A percentile compares a stretch with the other conserved stretches of the same genome.
Conservation (phyloP, 2,888 invertebrate species). For the Philereme vetulata region DNA sequence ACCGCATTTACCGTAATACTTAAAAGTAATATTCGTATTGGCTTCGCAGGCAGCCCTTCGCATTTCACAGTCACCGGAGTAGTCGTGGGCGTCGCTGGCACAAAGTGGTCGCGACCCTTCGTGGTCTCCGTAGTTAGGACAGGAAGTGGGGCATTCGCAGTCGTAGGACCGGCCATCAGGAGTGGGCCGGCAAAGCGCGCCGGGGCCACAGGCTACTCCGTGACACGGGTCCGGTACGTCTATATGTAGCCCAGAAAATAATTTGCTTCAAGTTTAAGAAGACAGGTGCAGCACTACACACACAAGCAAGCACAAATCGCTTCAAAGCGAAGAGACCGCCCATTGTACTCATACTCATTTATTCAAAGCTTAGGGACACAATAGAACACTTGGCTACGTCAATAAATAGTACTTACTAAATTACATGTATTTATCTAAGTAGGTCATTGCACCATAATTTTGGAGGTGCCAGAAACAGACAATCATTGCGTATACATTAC, state of each 20-base stretch:
- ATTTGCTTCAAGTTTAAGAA: too few relatives aligned
- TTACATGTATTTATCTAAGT: too few relatives aligned
- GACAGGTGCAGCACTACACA: too few relatives aligned
- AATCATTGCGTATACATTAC: too few relatives aligned
- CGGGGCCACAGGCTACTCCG: conserved; percentile 90
- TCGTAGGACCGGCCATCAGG: conserved; percentile 88
- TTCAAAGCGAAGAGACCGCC: too few relatives aligned
- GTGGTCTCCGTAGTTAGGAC: conserved; percentile 93
- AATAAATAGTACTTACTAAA: too few relatives aligned
- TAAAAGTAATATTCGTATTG: conserved; percentile 89
- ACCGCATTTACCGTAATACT: conserved; percentile 95
- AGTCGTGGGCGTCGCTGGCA: conserved; percentile 92
- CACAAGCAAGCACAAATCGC: too few relatives aligned
- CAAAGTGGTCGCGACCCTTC: conserved; percentile 91
- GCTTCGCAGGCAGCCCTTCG: conserved; percentile 90
- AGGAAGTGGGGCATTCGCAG: conserved; percentile 91
- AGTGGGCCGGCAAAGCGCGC: conserved; percentile 88
- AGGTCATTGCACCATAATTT: too few relatives aligned
- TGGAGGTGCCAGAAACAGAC: too few relatives aligned
- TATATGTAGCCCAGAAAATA: conserved; percentile 33
- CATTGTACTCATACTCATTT: too few relatives aligned
- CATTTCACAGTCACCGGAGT: conserved; percentile 93
- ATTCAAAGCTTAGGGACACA: too few relatives aligned
- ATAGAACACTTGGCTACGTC: too few relatives aligned
- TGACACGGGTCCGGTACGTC: conserved; percentile 89